Conservation (phyloP, 2,797 vertebrate species). For the Alosa sapidissima region DNA sequence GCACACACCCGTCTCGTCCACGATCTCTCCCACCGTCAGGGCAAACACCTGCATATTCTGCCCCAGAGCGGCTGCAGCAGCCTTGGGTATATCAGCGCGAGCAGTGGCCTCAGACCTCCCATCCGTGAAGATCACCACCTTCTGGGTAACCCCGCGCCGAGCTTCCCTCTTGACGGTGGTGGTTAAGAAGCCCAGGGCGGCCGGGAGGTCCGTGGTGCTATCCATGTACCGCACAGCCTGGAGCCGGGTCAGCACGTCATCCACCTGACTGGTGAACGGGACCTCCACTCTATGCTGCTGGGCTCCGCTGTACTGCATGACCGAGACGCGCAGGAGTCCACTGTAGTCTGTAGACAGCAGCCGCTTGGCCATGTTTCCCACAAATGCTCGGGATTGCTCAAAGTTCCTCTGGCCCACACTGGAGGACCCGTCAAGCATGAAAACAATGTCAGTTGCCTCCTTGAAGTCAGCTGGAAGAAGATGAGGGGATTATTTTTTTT, state of each 20-base stretch:
- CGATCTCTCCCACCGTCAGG: slow-evolving; percentile 44
- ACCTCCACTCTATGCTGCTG: slow-evolving; percentile 44
- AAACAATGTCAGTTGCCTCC: slow-evolving; percentile 49
- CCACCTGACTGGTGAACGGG: slow-evolving; percentile 38
- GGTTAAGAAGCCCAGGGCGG: slow-evolving; percentile 44
- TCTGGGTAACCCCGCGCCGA: slow-evolving; percentile 39
- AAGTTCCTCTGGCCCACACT: slow-evolving; percentile 55
- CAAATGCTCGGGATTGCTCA: slow-evolving; percentile 43
- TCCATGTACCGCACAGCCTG: slow-evolving; percentile 38
- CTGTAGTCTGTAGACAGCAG: slow-evolving; percentile 36
- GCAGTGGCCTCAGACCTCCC: slow-evolving; percentile 43
- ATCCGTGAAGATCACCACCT: slow-evolving; percentile 52
- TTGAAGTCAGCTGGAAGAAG: slow-evolving; percentile 47
- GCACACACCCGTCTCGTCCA: slow-evolving; percentile 49
- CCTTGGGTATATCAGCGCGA: slow-evolving; percentile 33
- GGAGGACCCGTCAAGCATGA: slow-evolving; percentile 54
- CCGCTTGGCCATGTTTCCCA: slow-evolving; percentile 27
- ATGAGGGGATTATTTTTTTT: background rate
- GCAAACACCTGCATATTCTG: slow-evolving; percentile 44
- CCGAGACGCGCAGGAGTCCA: slow-evolving; percentile 39
- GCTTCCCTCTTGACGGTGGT: slow-evolving; percentile 31
- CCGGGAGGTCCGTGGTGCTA: slow-evolving; percentile 48
- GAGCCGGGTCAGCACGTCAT: slow-evolving; percentile 25
- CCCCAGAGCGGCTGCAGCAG: slow-evolving; percentile 32
- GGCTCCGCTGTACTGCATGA: slow-evolving; percentile 50